phyloP scores from a whole-genome alignment of 2,888 invertebrate species.

The Epicampocera succincta region DNA sequence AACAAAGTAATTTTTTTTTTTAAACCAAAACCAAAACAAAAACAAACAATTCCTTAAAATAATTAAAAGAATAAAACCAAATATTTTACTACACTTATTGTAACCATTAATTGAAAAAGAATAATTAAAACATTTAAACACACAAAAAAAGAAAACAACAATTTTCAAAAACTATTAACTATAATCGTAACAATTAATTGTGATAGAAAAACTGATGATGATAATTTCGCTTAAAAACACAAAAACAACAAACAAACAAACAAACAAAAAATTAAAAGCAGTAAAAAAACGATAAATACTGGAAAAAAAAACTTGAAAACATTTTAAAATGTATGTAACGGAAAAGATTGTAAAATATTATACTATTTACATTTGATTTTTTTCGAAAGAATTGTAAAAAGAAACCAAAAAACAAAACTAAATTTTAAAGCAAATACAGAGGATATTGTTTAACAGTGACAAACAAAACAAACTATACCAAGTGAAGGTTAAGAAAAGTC shows the following conservation, averaged over 20 bases:
- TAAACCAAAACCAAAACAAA: slow-evolving; percentile 5
- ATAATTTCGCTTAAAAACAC: slow-evolving; percentile 71
- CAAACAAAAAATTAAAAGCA: slow-evolving; percentile 1
- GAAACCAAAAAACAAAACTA: slow-evolving; percentile 13
- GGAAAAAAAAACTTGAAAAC: slow-evolving; percentile 41
- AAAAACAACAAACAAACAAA: slow-evolving; percentile 54
- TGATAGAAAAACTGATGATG: slow-evolving; percentile 77
- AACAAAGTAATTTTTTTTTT: neutral
- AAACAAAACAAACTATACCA: slow-evolving; percentile 62
- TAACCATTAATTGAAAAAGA: slow-evolving; percentile 61
- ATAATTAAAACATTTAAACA: slow-evolving; percentile 41
- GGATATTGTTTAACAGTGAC: slow-evolving; percentile 58
- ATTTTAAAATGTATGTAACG: slow-evolving; percentile 63
- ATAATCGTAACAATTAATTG: slow-evolving; percentile 81
- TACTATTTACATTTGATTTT: slow-evolving; percentile 68
- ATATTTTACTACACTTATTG: slow-evolving; percentile 63
- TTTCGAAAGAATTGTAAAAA: slow-evolving; percentile 58
- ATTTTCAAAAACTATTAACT: slow-evolving; percentile 73
- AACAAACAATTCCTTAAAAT: slow-evolving; percentile 14
- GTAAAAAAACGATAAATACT: slow-evolving; percentile 10
- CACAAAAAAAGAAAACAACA: slow-evolving; percentile 64
- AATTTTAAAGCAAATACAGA: slow-evolving; percentile 30
- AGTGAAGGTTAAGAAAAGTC: slow-evolving; percentile 60
- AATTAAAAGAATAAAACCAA: slow-evolving; percentile 28
- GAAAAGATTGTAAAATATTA: slow-evolving; percentile 69